Conservation (phyloP, 1,140 invertebrate species). For the Sitophilus oryzae region DNA sequence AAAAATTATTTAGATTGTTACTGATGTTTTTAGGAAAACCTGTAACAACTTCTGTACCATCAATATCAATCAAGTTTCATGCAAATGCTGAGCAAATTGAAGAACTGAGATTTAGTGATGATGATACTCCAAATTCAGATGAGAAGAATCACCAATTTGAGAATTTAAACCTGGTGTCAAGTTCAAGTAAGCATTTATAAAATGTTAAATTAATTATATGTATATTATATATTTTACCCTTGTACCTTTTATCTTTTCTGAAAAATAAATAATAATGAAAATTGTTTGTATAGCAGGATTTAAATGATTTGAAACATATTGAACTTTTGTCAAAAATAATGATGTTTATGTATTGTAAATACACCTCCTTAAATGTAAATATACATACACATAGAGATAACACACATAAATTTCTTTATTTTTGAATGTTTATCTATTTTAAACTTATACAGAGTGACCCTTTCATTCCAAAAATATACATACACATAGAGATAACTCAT, state of each 20-base stretch:
- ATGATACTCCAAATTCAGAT: conserved; percentile 42
- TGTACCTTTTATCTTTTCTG: too few relatives aligned
- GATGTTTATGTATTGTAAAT: too few relatives aligned
- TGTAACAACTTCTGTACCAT: conserved; percentile 55
- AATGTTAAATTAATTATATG: too few relatives aligned
- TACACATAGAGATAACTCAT: too few relatives aligned
- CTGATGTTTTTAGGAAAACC: conserved; percentile 54
- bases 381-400: too few relatives aligned
- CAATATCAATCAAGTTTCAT: conserved; percentile 60
- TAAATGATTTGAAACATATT: background rate
- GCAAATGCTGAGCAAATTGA: conserved; percentile 65
- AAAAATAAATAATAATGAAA: too few relatives aligned
- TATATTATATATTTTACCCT: too few relatives aligned
- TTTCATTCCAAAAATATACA: too few relatives aligned
- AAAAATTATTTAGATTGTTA: conserved; percentile 17
- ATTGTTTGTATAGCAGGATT: background rate
- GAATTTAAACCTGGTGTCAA: conserved; percentile 3
- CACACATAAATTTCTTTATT: too few relatives aligned
- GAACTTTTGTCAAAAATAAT: background rate
- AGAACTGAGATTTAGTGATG: conserved; percentile 57
- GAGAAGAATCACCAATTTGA: conserved; percentile 16
- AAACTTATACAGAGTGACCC: too few relatives aligned
- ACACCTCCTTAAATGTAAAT: too few relatives aligned
- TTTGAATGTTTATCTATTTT: too few relatives aligned
- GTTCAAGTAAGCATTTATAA: conserved; percentile 17